phyloP scores from a whole-genome alignment of 2,113 vertebrate species.

The Sprattus sprattus region DNA sequence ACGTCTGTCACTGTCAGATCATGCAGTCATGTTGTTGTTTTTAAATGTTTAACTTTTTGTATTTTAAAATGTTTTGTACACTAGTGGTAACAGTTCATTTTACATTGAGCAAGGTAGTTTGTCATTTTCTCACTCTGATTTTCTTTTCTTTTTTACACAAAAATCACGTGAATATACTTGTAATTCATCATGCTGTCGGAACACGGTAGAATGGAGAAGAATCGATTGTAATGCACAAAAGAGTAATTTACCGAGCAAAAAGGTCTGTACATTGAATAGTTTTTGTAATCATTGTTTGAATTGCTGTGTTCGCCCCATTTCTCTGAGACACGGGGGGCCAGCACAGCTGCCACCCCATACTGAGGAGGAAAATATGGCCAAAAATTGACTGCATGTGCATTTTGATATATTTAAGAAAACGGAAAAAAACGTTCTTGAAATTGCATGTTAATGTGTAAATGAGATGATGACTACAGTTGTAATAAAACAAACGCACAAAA shows the following conservation, averaged over 20 bases:
- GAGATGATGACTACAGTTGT: background rate
- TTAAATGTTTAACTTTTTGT: constrained; percentile 43
- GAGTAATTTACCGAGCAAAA: background rate
- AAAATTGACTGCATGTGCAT: background rate
- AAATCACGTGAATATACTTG: background rate
- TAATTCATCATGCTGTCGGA: constrained; percentile 1
- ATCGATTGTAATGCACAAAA: background rate
- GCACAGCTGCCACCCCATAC: constrained; percentile 14
- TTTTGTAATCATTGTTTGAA: background rate
- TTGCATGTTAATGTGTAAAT: background rate
- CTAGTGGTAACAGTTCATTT: constrained; percentile 40
- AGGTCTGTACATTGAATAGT: background rate
- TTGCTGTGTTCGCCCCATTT: background rate
- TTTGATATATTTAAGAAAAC: background rate
- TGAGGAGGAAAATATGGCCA: background rate
- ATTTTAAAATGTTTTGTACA: constrained; percentile 59
- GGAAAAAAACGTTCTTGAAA: background rate
- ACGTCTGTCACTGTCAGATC: constrained; percentile 32
- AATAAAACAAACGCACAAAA: constrained; percentile 5
- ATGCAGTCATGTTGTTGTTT: constrained; percentile 35
- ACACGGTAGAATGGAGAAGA: background rate
- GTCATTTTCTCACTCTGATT: background rate
- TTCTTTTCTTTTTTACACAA: constrained; percentile 2
- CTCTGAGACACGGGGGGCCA: background rate
- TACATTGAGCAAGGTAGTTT: background rate